Conservation (phyloP, 2,113 vertebrate species). For the Micromys minutus region DNA sequence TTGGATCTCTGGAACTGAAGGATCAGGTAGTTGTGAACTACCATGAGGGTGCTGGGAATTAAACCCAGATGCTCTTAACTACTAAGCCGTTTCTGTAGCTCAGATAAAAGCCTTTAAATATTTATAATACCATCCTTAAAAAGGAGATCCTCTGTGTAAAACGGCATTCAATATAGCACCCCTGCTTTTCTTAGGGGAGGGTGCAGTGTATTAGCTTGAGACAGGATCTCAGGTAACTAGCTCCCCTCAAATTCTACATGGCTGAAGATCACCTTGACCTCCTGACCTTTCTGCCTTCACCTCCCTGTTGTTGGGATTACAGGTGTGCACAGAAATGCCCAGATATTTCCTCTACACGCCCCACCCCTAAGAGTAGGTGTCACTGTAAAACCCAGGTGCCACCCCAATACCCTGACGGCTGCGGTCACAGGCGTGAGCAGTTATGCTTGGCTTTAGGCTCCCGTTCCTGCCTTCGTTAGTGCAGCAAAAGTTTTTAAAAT, state of each 20-base stretch:
- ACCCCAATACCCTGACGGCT: neutral
- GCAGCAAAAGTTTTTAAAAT: neutral
- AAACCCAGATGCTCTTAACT: neutral
- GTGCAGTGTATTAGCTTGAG: neutral
- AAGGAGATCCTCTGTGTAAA: neutral
- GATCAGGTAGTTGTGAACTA: neutral
- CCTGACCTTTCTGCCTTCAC: neutral
- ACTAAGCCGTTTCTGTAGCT: neutral
- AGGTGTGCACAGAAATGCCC: neutral
- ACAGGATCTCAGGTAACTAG: neutral
- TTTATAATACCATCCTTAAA: neutral
- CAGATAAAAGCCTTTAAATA: neutral
- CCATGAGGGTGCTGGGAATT: neutral
- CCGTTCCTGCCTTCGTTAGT: constrained; percentile 24
- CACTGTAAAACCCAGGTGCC: neutral
- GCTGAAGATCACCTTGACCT: neutral
- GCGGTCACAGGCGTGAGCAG: neutral
- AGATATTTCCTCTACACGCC: neutral
- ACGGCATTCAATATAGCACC: constrained; percentile 22
- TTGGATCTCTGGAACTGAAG: neutral
- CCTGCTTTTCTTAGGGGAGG: neutral
- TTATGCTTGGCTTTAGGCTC: neutral
- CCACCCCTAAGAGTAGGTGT: neutral
- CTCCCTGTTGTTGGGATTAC: neutral
- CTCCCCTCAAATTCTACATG: neutral